Percentiles rank a stretch among this genome's conserved stretches.
Evolutionary conservation across 2,888 invertebrate species (phyloP).

Genomic region (Ochropleura plecta): DNA sequence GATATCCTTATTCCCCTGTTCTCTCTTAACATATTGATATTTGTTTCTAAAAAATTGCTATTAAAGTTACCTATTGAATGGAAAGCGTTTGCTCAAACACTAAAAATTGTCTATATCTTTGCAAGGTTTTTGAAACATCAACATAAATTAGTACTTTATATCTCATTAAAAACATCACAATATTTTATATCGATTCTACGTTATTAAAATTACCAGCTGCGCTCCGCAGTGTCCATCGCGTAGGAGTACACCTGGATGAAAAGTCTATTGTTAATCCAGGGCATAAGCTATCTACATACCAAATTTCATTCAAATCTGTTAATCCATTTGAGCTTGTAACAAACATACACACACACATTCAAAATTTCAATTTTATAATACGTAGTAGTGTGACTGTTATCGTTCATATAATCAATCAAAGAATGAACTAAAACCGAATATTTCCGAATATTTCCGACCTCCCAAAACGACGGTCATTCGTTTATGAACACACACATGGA

Average conservation of each 20-base stretch:
- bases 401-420: background rate
- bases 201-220: too few relatives aligned
- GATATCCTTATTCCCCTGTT: too few relatives aligned
- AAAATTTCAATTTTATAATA: too few relatives aligned
- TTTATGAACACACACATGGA: slow-evolving; percentile 48
- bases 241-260: too few relatives aligned
- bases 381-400: background rate
- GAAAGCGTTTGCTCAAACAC: background rate
- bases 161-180: background rate
- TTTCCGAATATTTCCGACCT: slow-evolving; percentile 43
- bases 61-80: background rate
- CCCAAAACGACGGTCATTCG: slow-evolving; percentile 61
- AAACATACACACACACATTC: too few relatives aligned
- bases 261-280: too few relatives aligned
- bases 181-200: background rate
- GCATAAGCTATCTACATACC: too few relatives aligned
- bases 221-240: too few relatives aligned
- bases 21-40: background rate
- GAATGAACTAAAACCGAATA: slow-evolving; percentile 22
- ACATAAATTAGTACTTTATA: background rate
- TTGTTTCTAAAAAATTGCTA: background rate
- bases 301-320: too few relatives aligned
- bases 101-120: background rate
- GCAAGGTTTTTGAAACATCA: background rate
- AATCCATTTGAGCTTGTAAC: too few relatives aligned